Base-by-base conservation (phyloP, 2,113 vertebrate species). In the Balaenoptera acutorostrata region DNA sequence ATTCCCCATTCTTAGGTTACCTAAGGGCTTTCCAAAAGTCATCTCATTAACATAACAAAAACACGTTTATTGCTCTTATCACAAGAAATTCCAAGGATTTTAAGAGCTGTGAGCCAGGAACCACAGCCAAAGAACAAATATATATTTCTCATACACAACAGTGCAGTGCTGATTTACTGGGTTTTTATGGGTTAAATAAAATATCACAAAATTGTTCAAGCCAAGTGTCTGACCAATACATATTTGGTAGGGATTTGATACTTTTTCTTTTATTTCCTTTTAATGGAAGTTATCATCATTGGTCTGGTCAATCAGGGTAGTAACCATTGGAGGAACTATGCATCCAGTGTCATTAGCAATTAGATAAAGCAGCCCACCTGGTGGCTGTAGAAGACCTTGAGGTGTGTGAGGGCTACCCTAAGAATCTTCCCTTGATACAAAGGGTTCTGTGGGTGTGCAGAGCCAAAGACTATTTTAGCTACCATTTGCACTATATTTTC, bases 321-420 rank as follows among this genome's bases (percentile, higher is more conserved):
- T 31, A 8, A 39, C 17, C 25, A 15, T 0, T 21, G 8, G 14
- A 85, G 14, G 6, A 72, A n/a, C 5, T 11, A 4, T 10, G 13
- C 1, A 64, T 2, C 5, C 8, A 31, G 3, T 3, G 4, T 68
- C n/a, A 29, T 55, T 15, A 78, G 44, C 9, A 36, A 27, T 23
- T 27, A 44, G 18, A 36, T 10, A 10, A 66, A 72, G 31, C 23
- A 80, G 57, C 18, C 4, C 1, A 4, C 18, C 20, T 14, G 25
- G 10, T 59, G 31, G 33, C 17, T 6, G 36, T 13, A 2, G 10
- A 44, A 36, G 63, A n/a, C 29, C 6, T 10, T 5, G 11, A 49
- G 11, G 36, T 3, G 5, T 27, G 4, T n/a, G 9, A 41, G 18
- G 23, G 0, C 1, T 4, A 5, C 1, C 3, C 41, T 2, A 27